Conservation (phyloP, 2,113 vertebrate species). For the Platanista minor region DNA sequence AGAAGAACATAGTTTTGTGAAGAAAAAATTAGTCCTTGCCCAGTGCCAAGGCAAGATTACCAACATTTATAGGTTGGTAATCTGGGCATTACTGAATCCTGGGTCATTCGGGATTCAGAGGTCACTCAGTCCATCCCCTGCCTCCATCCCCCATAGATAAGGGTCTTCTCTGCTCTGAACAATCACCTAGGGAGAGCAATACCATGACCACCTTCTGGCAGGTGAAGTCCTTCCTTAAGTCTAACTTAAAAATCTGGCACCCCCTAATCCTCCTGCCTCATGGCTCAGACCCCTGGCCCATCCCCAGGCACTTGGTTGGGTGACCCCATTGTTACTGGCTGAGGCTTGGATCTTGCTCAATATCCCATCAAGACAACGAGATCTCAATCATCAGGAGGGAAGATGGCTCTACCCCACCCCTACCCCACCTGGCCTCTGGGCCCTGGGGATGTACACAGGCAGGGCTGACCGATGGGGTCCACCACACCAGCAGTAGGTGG, state of each 20-base stretch:
- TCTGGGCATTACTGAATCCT: background rate
- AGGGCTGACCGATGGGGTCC: background rate
- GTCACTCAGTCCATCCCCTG: too few relatives aligned
- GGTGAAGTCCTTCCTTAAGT: background rate
- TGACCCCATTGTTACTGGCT: background rate
- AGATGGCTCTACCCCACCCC: accelerated
- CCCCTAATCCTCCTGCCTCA: background rate
- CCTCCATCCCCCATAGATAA: background rate
- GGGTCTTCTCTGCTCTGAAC: background rate
- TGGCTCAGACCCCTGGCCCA: background rate
- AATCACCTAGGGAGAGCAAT: background rate
- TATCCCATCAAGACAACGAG: accelerated
- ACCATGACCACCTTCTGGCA: too few relatives aligned
- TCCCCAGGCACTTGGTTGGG: background rate
- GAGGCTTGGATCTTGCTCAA: background rate
- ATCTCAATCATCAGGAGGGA: background rate
- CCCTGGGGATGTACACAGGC: background rate
- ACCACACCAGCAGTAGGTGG: background rate
- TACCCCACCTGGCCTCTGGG: background rate
- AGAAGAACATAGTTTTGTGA: background rate
- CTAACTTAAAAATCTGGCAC: background rate
- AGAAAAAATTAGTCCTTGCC: background rate
- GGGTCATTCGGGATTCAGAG: background rate
- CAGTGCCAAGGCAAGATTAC: background rate
- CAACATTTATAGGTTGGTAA: accelerated